phyloP scores from a whole-genome alignment of 2,113 vertebrate genomes.

The Mungos mungo region DNA sequence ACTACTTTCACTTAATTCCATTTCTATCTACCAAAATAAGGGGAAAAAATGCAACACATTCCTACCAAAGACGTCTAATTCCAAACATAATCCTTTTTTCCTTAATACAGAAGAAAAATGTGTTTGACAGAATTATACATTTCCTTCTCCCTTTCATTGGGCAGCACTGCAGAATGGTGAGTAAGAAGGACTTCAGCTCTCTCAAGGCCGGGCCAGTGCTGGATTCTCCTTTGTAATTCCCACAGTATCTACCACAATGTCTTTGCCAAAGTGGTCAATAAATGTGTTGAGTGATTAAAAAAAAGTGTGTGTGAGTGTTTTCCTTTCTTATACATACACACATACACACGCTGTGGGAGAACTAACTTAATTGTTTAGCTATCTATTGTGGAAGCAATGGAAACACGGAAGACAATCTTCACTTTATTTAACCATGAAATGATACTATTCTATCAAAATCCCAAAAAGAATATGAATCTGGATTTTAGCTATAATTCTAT shows the following conservation, averaged over 20 bases:
- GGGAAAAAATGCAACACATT: constrained; percentile 38
- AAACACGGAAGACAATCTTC: not conserved
- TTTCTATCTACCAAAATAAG: constrained; percentile 72
- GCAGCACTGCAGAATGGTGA: not conserved
- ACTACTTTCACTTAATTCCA: constrained; percentile 82
- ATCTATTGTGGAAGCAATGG: not conserved
- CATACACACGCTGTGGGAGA: not conserved
- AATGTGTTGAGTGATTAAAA: not conserved
- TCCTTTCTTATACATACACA: not conserved
- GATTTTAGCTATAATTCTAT: constrained; percentile 17
- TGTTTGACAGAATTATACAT: not conserved
- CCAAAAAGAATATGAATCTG: not conserved
- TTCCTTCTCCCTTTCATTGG: not conserved
- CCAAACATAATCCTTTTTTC: constrained; percentile 50
- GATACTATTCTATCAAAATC: not conserved
- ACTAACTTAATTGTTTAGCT: not conserved
- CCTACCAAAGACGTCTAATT: constrained; percentile 72
- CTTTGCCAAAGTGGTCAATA: not conserved
- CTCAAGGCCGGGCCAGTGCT: constrained; percentile 18
- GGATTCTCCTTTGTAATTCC: not conserved
- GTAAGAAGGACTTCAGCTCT: constrained; percentile 20
- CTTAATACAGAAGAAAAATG: constrained; percentile 26
- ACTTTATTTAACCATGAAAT: constrained; percentile 55
- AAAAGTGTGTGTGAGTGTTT: not conserved
- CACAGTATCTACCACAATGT: not conserved